Conservation (phyloP, 2,113 vertebrate genomes). For the Rattus rattus region DNA sequence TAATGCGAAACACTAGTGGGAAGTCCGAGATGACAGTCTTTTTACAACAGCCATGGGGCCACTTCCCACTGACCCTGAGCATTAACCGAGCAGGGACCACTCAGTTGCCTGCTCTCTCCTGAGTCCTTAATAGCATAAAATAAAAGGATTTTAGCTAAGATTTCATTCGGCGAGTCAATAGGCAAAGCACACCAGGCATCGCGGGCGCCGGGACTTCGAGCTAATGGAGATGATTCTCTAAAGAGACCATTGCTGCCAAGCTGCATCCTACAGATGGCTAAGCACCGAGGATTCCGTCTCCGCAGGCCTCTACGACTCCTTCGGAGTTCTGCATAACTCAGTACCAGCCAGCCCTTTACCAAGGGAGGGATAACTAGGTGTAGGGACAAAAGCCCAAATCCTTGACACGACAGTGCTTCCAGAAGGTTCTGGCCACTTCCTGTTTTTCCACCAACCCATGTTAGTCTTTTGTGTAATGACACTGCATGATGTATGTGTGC, state of each 20-base stretch:
- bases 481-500: not conserved
- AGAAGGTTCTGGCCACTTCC: not conserved
- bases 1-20: conserved; percentile 87
- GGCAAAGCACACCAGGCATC: conserved; percentile 86
- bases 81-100: conserved; percentile 84
- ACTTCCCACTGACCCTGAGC: conserved; percentile 83
- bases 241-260: conserved; percentile 87
- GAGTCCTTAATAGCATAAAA: conserved; percentile 90
- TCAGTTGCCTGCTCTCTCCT: conserved; percentile 82
- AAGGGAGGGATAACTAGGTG: not conserved
- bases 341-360: not conserved
- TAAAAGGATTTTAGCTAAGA: conserved; percentile 94
- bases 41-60: conserved; percentile 86
- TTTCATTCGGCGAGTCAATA: conserved; percentile 90
- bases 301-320: conserved; percentile 82
- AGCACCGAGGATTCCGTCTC: conserved; percentile 88
- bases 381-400: not conserved
- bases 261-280: conserved; percentile 86
- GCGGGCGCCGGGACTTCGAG: conserved; percentile 85
- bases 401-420: not conserved
- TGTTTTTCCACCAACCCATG: not conserved
- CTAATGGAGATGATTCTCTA: conserved; percentile 89
- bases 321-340: conserved; percentile 83
- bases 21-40: conserved; percentile 85
- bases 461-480: not conserved